phyloP scores from a whole-genome alignment of 2,797 vertebrate genomes.

The Microctenopoma lineatum region DNA sequence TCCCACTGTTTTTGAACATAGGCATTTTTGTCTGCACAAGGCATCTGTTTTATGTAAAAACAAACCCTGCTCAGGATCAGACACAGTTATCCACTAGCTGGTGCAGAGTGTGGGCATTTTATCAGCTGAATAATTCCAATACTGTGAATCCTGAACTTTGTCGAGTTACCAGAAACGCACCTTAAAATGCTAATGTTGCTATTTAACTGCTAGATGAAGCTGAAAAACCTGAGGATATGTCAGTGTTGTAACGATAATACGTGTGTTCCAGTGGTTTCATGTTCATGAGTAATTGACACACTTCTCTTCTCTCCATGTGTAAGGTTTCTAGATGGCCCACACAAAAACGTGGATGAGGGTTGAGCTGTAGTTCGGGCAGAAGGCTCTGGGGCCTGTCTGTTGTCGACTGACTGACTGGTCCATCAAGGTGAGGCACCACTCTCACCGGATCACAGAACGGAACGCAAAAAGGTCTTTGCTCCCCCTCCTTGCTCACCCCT shows the following conservation, averaged over 20 bases:
- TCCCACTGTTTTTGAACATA: not conserved
- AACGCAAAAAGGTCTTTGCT: conserved; percentile 57
- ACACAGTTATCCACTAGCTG: conserved; percentile 5
- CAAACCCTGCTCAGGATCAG: not conserved
- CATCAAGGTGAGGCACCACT: conserved; percentile 68
- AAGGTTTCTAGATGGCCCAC: conserved; percentile 77
- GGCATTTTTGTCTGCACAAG: not conserved
- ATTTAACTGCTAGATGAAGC: not conserved
- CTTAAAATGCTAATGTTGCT: not conserved
- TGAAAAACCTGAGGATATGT: not conserved
- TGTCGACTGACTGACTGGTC: conserved; percentile 69
- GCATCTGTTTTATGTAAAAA: conserved; percentile 14
- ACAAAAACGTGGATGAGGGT: conserved; percentile 81
- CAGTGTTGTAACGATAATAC: not conserved
- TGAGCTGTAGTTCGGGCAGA: conserved; percentile 77
- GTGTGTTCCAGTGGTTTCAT: conserved; percentile 12
- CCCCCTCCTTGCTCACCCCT: conserved; percentile 67
- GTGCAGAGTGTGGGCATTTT: not conserved
- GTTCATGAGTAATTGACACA: conserved; percentile 36
- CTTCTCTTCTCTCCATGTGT: conserved; percentile 70
- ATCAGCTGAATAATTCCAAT: conserved; percentile 10
- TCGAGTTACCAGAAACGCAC: not conserved
- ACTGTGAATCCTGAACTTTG: not conserved
- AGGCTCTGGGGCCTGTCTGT: conserved; percentile 81
- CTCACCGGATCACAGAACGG: conserved; percentile 72